Evolutionary conservation across 2,888 invertebrate species (phyloP).

Genomic region (Macropis europaea): DNA sequence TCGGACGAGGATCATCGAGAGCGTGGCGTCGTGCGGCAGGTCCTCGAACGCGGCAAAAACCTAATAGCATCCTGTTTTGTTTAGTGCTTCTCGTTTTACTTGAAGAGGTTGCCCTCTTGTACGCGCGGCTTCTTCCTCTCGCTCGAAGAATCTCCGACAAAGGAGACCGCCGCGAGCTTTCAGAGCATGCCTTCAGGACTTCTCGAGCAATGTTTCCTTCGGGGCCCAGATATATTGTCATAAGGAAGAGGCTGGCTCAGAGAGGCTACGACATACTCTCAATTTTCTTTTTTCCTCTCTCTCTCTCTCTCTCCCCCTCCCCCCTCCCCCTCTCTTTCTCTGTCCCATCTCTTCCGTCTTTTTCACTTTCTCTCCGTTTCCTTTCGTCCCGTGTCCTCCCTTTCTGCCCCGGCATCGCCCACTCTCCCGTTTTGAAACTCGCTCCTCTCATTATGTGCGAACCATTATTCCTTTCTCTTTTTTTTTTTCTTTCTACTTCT

Average conservation of each 20-base stretch:
- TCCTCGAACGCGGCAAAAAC: slow-evolving; percentile 48
- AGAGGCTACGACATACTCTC: slow-evolving; percentile 44
- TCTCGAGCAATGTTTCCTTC: slow-evolving; percentile 67
- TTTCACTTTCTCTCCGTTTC: not conserved
- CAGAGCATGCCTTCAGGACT: slow-evolving; percentile 66
- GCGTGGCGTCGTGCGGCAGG: not conserved
- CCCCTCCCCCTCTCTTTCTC: slow-evolving; percentile 1
- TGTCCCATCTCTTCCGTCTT: not conserved
- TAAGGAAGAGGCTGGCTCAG: slow-evolving; percentile 53
- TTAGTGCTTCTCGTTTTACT: slow-evolving; percentile 61
- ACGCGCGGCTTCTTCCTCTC: slow-evolving; percentile 57
- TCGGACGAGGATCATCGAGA: not conserved
- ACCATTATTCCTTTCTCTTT: slow-evolving; percentile 36
- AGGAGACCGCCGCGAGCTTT: slow-evolving; percentile 70
- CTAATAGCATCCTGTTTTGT: slow-evolving; percentile 62
- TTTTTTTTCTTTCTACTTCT: not conserved
- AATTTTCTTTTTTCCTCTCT: slow-evolving; percentile 9
- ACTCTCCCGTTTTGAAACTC: slow-evolving; percentile 34
- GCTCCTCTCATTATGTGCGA: slow-evolving; percentile 48
- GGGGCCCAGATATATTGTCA: slow-evolving; percentile 64
- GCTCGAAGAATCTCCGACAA: slow-evolving; percentile 77
- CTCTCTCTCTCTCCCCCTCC: not conserved
- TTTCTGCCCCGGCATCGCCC: slow-evolving; percentile 1
- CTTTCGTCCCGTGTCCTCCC: too few species aligned
- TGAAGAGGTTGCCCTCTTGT: slow-evolving; percentile 38